Conservation (phyloP, 2,888 invertebrate genomes). For the Standfussiana lucernea region DNA sequence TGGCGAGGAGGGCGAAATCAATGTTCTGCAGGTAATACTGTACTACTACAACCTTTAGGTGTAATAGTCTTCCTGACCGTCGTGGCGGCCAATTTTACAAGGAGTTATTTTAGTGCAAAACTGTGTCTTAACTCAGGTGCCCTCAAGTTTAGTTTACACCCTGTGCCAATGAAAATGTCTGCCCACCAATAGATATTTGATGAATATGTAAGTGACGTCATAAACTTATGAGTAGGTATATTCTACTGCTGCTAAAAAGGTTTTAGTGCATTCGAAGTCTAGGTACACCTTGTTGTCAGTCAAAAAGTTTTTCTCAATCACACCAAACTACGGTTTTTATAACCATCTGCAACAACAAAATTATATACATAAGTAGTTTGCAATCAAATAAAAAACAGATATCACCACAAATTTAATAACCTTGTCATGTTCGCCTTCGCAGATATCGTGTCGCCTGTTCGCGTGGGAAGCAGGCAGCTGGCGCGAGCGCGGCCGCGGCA, state of each 20-base stretch:
- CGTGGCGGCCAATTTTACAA: background rate
- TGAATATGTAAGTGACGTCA: background rate
- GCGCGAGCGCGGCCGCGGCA: slow-evolving; percentile 97
- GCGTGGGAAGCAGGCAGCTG: slow-evolving; percentile 96
- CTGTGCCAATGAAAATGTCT: background rate
- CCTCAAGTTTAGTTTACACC: too few relatives aligned
- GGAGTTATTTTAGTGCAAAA: background rate
- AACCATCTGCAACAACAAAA: background rate
- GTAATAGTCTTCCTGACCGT: background rate
- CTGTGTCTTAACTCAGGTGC: background rate
- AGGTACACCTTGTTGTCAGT: background rate
- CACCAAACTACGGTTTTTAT: background rate
- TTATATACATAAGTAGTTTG: background rate
- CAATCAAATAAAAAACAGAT: background rate
- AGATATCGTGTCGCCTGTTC: slow-evolving; percentile 96
- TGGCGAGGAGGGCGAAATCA: slow-evolving; percentile 97
- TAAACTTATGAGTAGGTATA: background rate
- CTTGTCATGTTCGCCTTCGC: slow-evolving; percentile 52
- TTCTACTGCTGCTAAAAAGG: background rate
- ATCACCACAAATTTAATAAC: background rate
- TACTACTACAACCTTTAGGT: background rate
- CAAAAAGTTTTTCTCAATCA: background rate
- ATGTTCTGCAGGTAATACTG: slow-evolving; percentile 93
- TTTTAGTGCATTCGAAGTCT: background rate
- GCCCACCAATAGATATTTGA: background rate